Evolutionary conservation across 2,113 vertebrate genomes (phyloP).

Genomic region (Lipophrys pholis): DNA sequence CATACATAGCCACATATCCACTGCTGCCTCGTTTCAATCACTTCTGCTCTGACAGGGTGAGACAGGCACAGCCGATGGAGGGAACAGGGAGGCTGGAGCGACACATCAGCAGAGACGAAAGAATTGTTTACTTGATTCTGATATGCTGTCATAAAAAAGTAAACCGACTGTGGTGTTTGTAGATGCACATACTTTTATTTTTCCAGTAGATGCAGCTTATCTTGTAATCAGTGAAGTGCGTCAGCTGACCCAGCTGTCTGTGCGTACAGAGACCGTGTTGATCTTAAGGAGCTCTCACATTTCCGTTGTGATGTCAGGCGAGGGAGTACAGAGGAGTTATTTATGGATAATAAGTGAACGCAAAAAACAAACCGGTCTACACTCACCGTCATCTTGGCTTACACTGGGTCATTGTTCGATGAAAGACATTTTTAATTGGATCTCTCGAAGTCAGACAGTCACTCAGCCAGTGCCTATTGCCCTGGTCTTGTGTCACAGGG

Average conservation of each 20-base stretch:
- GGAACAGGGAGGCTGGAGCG: background rate
- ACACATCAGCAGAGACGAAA: conserved; percentile 32
- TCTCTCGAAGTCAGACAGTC: conserved; percentile 8
- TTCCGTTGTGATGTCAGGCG: background rate
- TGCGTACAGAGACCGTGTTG: background rate
- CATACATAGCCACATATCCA: background rate
- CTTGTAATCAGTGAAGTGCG: conserved; percentile 22
- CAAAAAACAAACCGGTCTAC: background rate
- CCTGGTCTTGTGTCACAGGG: background rate
- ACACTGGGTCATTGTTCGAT: background rate
- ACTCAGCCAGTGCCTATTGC: background rate
- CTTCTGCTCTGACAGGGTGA: conserved; percentile 29
- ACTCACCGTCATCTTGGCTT: conserved; percentile 1
- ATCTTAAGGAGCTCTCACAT: background rate
- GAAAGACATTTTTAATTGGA: conserved; percentile 8
- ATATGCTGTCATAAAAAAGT: conserved; percentile 14
- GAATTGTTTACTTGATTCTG: conserved; percentile 22
- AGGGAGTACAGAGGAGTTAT: conserved; percentile 12
- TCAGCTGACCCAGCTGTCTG: background rate
- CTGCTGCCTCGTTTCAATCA: conserved; percentile 32
- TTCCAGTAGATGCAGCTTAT: background rate
- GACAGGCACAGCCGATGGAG: conserved; percentile 2
- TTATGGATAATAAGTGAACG: conserved; percentile 14
- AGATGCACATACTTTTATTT: background rate
- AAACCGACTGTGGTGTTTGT: conserved; percentile 13